phyloP scores from a whole-genome alignment of 2,797 vertebrate genomes.

The Sciurus carolinensis region DNA sequence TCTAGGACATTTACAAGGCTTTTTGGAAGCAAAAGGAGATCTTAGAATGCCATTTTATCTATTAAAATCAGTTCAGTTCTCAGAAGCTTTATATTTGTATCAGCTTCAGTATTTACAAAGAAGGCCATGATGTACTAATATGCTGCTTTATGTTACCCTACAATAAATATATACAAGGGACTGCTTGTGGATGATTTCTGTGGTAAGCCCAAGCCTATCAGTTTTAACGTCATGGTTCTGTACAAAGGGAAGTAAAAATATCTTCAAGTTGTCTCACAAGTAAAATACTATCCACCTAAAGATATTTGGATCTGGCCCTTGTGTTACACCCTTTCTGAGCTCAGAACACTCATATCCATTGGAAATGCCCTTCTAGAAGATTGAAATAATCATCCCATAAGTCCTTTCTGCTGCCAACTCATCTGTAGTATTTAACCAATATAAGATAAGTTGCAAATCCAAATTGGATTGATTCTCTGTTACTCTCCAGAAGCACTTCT shows the following conservation, averaged over 20 bases:
- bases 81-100: neutral
- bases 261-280: neutral
- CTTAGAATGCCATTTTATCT: neutral
- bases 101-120: neutral
- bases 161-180: neutral
- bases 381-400: slow-evolving; percentile 38
- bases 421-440: neutral
- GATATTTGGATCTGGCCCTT: neutral
- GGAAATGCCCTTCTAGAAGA: neutral
- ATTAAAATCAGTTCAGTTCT: neutral
- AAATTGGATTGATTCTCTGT: neutral
- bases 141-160: neutral
- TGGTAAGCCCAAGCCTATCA: neutral
- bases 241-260: neutral
- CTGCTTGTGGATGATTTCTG: neutral
- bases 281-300: slow-evolving; percentile 16
- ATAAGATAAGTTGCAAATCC: neutral
- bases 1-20: too few species aligned
- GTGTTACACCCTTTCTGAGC: neutral
- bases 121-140: neutral
- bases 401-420: neutral
- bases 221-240: neutral
- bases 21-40: neutral
- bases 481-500: neutral
- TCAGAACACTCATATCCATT: neutral